Percentiles rank a stretch among this genome's conserved stretches.
These are phyloP conservation scores for Clistopyga incitator DNA, from an alignment of 2,888 invertebrate genomes.

Conservation along the genomic window DNA sequence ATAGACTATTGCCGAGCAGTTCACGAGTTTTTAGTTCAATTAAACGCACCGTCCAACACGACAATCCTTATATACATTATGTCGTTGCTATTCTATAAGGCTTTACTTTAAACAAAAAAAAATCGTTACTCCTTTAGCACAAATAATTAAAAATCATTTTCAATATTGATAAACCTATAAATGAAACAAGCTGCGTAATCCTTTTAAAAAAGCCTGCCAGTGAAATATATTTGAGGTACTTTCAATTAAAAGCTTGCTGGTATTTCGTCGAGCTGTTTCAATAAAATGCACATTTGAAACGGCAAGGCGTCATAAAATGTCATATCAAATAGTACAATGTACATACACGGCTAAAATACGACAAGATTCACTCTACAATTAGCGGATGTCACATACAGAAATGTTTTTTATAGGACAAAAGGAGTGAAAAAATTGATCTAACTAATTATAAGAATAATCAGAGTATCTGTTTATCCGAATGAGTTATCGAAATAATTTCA, in stretches of 20 bases:
- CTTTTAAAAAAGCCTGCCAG: not conserved
- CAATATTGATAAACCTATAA: not conserved
- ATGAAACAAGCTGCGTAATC: not conserved
- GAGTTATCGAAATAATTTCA: not conserved
- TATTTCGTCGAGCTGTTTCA: slow-evolving; percentile 32
- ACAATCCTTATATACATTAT: not conserved
- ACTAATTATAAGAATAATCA: not conserved
- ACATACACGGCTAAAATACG: slow-evolving; percentile 7
- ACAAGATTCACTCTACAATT: not conserved
- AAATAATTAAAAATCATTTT: slow-evolving; percentile 16
- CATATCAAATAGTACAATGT: not conserved
- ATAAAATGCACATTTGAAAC: slow-evolving; percentile 14
- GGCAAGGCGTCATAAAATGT: not conserved
- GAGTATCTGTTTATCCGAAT: not conserved
- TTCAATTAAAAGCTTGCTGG: slow-evolving; percentile 24
- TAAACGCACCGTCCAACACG: slow-evolving; percentile 23
- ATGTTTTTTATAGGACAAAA: not conserved
- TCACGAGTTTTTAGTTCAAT: not conserved
- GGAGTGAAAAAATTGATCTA: not conserved
- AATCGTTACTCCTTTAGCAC: not conserved
- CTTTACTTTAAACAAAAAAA: slow-evolving; percentile 12
- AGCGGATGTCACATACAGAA: not conserved
- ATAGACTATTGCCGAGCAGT: not conserved
- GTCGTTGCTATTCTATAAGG: not conserved
- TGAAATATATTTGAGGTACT: slow-evolving; percentile 14